Evolutionary conservation across 2,113 vertebrate genomes (phyloP).

Genomic region (Gracilinanus agilis): DNA sequence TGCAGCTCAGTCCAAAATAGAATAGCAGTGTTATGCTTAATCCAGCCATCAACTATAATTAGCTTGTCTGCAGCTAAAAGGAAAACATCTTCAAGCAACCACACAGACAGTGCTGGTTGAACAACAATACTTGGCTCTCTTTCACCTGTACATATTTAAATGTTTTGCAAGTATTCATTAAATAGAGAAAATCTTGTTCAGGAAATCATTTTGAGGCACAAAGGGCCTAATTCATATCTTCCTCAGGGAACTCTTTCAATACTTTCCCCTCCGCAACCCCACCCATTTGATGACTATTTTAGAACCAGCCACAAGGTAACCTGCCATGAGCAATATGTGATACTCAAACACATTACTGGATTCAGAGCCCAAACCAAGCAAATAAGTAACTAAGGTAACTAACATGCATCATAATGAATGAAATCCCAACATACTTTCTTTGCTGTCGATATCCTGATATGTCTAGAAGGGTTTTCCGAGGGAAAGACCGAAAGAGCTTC

Average conservation of each 20-base stretch:
- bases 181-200: background rate
- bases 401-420: background rate
- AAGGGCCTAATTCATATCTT: constrained; percentile 26
- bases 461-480: constrained; percentile 98
- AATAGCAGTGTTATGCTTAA: constrained; percentile 67
- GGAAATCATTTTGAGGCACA: background rate
- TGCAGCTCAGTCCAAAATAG: constrained; percentile 70
- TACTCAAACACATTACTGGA: background rate
- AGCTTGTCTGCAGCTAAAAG: constrained; percentile 73
- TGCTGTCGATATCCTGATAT: constrained; percentile 95
- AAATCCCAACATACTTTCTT: constrained; percentile 89
- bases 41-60: constrained; percentile 78
- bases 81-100: constrained; percentile 52
- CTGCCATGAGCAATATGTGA: background rate
- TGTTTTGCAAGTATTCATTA: background rate
- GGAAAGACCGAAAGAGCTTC: constrained; percentile 98
- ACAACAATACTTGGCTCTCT: background rate
- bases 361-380: background rate
- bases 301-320: background rate
- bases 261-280: constrained; percentile 38
- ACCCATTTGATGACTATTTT: constrained; percentile 26
- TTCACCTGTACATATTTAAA: background rate
- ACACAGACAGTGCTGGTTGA: constrained; percentile 54
- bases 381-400: background rate
- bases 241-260: constrained; percentile 36